Evolutionary conservation across 2,888 invertebrate species (phyloP).

Genomic region (Oligia strigilis): DNA sequence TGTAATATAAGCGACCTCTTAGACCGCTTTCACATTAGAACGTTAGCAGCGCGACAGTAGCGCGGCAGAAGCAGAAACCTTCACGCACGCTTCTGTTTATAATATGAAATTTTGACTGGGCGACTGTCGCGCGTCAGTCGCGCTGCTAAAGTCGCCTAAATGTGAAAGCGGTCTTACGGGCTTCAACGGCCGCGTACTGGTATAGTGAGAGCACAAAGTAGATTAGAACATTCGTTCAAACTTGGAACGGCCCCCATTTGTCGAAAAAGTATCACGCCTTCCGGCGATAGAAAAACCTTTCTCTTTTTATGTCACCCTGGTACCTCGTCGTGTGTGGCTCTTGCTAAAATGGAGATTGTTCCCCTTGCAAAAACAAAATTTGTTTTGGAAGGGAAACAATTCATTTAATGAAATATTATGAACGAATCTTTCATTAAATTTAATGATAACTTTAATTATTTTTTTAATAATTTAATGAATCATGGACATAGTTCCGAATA

Average conservation of each 20-base stretch:
- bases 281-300: constrained; percentile 23
- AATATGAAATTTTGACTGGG: too few relatives aligned
- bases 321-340: neutral
- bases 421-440: too few relatives aligned
- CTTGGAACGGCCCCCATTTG: constrained; percentile 10
- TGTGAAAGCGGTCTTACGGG: neutral
- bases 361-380: neutral
- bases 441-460: too few relatives aligned
- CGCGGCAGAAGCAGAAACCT: too few relatives aligned
- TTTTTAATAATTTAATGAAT: too few relatives aligned
- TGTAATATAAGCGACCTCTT: neutral
- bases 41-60: too few relatives aligned
- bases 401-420: neutral
- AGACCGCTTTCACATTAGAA: too few relatives aligned
- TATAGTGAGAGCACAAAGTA: neutral
- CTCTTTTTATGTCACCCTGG: constrained; percentile 37
- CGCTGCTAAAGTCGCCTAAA: too few relatives aligned
- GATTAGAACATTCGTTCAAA: constrained; percentile 11
- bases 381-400: neutral
- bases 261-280: constrained; percentile 27
- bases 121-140: too few relatives aligned
- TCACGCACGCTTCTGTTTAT: too few relatives aligned
- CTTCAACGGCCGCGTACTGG: neutral
- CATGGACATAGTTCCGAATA: too few relatives aligned
- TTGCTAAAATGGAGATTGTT: constrained; percentile 5